Evolutionary conservation across 2,888 invertebrate species (phyloP).

Genomic region (Agapostemon virescens): DNA sequence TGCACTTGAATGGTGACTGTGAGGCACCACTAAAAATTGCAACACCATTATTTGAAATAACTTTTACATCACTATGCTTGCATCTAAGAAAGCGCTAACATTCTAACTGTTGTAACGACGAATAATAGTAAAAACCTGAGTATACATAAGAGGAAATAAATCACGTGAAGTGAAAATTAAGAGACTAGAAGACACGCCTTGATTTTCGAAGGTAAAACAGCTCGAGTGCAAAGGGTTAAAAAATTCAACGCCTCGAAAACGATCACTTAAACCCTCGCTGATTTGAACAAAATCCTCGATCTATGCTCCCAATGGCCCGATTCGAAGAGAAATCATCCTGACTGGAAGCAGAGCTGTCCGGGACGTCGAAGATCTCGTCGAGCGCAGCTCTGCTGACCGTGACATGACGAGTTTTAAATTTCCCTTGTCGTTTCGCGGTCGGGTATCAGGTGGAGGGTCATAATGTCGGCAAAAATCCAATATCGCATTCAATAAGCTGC

Average conservation of each 20-base stretch:
- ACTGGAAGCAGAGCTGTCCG: background rate
- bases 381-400: slow-evolving; percentile 50
- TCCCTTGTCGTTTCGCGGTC: slow-evolving; percentile 76
- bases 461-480: slow-evolving; percentile 76
- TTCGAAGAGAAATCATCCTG: background rate
- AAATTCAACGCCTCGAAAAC: background rate
- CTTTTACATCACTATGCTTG: too few species aligned
- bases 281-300: background rate
- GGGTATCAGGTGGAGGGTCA: slow-evolving; percentile 74
- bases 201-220: too few species aligned
- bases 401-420: slow-evolving; percentile 79
- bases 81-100: too few species aligned
- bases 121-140: too few species aligned
- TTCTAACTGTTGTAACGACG: too few species aligned
- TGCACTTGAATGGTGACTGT: too few species aligned
- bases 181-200: too few species aligned
- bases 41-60: too few species aligned
- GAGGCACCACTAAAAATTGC: too few species aligned
- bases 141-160: too few species aligned
- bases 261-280: background rate
- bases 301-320: background rate
- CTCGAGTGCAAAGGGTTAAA: too few species aligned
- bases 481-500: slow-evolving; percentile 78
- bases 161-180: too few species aligned
- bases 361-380: slow-evolving; percentile 28